Evolutionary conservation across 1,140 invertebrate genomes (phyloP).

Genomic region (Zaprionus camerounensis): DNA sequence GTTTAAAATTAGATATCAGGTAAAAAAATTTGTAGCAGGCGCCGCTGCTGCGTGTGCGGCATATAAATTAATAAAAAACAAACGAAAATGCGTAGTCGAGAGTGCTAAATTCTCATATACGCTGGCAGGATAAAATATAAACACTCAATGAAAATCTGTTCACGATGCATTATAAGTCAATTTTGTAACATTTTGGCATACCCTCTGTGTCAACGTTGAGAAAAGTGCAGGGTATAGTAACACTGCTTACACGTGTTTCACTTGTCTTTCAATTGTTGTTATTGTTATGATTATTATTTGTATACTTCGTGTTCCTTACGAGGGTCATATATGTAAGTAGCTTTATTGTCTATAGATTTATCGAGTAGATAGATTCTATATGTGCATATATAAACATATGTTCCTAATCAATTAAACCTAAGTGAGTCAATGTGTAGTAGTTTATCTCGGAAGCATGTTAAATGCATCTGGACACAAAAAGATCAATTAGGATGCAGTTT

Average conservation of each 20-base stretch:
- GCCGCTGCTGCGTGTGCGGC: constrained; percentile 44
- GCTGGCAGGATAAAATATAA: not conserved
- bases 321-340: too few relatives aligned
- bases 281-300: constrained; percentile 25
- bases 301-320: not conserved
- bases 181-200: not conserved
- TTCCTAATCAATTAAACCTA: too few relatives aligned
- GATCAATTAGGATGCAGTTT: too few relatives aligned
- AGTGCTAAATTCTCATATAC: not conserved
- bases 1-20: constrained; percentile 68
- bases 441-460: too few relatives aligned
- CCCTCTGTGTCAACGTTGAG: not conserved
- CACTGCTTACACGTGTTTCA: constrained; percentile 25
- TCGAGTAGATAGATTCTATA: too few relatives aligned
- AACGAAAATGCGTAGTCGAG: not conserved
- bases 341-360: too few relatives aligned
- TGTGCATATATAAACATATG: too few relatives aligned
- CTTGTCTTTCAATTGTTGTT: constrained; percentile 4
- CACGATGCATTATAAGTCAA: not conserved
- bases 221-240: constrained; percentile 2
- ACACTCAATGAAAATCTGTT: not conserved
- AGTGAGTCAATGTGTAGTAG: too few relatives aligned
- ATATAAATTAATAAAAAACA: constrained; percentile 50
- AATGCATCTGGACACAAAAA: too few relatives aligned
- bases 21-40: constrained; percentile 26